Base-by-base conservation (phyloP, 1,140 invertebrate species). In the Hyles vespertilio region DNA sequence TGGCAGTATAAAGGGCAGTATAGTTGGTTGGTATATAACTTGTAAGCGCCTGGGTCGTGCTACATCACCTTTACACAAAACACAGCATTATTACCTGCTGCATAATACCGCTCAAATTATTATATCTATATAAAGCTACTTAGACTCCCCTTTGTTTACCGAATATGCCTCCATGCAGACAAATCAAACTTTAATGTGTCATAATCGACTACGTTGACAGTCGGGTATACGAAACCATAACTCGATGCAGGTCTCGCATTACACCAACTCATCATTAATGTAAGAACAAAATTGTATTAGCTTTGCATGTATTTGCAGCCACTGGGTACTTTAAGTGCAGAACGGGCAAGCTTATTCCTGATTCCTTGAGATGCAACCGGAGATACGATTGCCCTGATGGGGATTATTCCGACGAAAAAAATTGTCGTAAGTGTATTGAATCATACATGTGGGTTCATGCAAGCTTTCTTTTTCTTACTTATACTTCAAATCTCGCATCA, bases 361-460 rank as follows among this genome's bases (percentile, higher is more conserved):
- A 90, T 68, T 85, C 89, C 70, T 84, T 91, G 75, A 89, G 91
- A 80, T 95, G 94, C 88, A 92, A 95, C 89, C 91, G 91, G 56
- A 81, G 87, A 61, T 91, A 92, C 72, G 93, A 95, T 89, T 95
- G 94, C 89, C 81, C 81, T 58, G 52, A 51, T 34, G 83, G 77
- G 61, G 94, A 94, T 89, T 92, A 92, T 82, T 92, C 92, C 67
- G 94, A 95, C 77, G 94, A 95, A 89, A 89, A 85, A 77, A 91
- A 92, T 82, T 95, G 94, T 90, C 92, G 93, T 94, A 94, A 93
- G 92, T 93, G 78, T 48, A 59, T 57, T 52, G 55, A 65, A 40
- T 40, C 36, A 40, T 56, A 49, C 54, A 63, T 43, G 59, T 63
- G 65, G 33, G 51, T 69, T 54, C 55, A 34, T 65, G 43, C 51